A percentile compares a stretch with the other conserved stretches of the same genome.
Evolutionary conservation across 2,113 vertebrate species (phyloP).

Genomic region (Myotis davidii): DNA sequence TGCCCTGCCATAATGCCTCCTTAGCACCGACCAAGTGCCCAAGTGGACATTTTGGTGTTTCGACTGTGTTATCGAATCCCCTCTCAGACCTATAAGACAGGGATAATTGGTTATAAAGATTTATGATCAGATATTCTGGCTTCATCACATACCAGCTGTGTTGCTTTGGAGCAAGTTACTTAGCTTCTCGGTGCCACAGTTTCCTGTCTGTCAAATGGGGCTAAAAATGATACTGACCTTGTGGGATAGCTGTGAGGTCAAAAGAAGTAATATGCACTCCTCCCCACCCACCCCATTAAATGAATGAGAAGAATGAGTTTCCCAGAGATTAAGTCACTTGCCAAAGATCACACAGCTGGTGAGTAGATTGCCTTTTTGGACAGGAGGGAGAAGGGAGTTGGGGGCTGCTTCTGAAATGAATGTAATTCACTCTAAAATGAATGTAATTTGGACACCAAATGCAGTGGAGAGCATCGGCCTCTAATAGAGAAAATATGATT

Average conservation of each 20-base stretch:
- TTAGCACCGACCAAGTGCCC: background rate
- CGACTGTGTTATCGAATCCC: background rate
- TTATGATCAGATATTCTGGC: background rate
- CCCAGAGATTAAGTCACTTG: slow-evolving; percentile 66
- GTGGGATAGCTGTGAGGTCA: background rate
- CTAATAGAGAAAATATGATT: slow-evolving; percentile 87
- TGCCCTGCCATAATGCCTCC: background rate
- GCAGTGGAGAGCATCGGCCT: slow-evolving; percentile 77
- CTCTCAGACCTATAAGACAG: background rate
- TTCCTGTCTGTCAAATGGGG: background rate
- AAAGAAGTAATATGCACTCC: background rate
- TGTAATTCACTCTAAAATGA: slow-evolving; percentile 85
- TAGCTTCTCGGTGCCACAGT: background rate
- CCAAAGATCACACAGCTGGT: slow-evolving; percentile 75
- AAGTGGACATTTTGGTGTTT: background rate
- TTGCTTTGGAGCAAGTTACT: background rate
- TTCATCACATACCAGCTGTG: background rate
- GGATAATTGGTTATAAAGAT: background rate
- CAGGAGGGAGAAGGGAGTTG: slow-evolving; percentile 43
- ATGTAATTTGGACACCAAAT: slow-evolving; percentile 85
- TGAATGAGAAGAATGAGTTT: slow-evolving; percentile 55
- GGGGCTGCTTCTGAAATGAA: slow-evolving; percentile 80
- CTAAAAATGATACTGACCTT: background rate
- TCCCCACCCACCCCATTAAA: background rate
- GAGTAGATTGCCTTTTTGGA: slow-evolving; percentile 65